Percentiles rank a stretch among this genome's conserved stretches.
Conservation (phyloP, 2,888 invertebrate species). For the Tridacna crocea region DNA sequence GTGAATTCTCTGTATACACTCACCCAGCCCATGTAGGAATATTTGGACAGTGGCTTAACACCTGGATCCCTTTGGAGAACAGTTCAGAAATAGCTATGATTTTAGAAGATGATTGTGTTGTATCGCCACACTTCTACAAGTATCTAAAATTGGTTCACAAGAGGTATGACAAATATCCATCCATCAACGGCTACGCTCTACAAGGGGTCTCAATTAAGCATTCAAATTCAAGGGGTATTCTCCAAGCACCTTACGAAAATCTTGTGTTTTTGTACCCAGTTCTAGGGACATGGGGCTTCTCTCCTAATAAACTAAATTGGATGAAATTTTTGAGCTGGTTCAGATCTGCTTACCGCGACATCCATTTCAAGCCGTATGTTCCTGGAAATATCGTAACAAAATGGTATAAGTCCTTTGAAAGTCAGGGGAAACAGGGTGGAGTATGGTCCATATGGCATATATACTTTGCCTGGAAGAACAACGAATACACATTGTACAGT, state of each 20-base stretch:
- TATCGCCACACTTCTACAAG: slow-evolving; percentile 72
- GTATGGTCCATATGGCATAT: slow-evolving; percentile 81
- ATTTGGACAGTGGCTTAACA: slow-evolving; percentile 68
- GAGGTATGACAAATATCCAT: slow-evolving; percentile 62
- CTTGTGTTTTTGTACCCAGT: slow-evolving; percentile 70
- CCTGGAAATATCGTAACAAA: slow-evolving; percentile 67
- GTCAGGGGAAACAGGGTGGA: slow-evolving; percentile 57
- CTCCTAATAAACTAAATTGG: slow-evolving; percentile 69
- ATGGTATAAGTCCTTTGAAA: slow-evolving; percentile 70
- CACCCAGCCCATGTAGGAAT: slow-evolving; percentile 66
- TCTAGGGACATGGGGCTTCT: slow-evolving; percentile 76
- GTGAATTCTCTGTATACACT: slow-evolving; percentile 42
- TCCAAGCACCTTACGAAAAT: slow-evolving; percentile 57
- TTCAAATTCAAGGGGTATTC: slow-evolving; percentile 31
- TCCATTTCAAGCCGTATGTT: slow-evolving; percentile 69
- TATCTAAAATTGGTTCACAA: slow-evolving; percentile 74
- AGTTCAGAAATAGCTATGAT: slow-evolving; percentile 74
- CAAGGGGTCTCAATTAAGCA: slow-evolving; percentile 69
- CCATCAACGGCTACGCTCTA: slow-evolving; percentile 71
- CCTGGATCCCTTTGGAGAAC: slow-evolving; percentile 70
- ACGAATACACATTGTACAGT: slow-evolving; percentile 68
- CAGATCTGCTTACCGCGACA: slow-evolving; percentile 41
- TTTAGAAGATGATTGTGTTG: slow-evolving; percentile 76
- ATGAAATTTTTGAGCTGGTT: slow-evolving; percentile 68
- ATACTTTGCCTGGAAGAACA: slow-evolving; percentile 68